Conservation (phyloP, 2,888 invertebrate species). For the Cephus spinipes region DNA sequence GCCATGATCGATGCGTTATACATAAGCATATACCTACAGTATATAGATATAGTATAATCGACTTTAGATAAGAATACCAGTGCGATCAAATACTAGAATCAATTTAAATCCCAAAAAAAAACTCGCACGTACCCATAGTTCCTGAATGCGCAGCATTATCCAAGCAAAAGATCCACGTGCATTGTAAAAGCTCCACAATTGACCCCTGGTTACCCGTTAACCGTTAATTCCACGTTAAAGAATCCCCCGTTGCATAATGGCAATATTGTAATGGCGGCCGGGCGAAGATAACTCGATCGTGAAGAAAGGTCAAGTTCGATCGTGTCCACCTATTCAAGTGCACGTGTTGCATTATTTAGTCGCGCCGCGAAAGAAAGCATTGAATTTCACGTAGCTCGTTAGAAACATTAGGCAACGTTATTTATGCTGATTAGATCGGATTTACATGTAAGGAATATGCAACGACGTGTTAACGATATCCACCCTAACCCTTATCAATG, state of each 20-base stretch:
- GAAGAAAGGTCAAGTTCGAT: slow-evolving; percentile 18
- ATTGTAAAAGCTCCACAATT: background rate
- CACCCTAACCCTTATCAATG: background rate
- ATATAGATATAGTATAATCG: too few relatives aligned
- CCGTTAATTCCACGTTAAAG: background rate
- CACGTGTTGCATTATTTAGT: slow-evolving; percentile 17
- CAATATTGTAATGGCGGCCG: background rate
- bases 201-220: background rate
- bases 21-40: too few relatives aligned
- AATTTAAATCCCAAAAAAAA: background rate
- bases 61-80: too few relatives aligned
- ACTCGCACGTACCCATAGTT: background rate
- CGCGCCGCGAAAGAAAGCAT: background rate
- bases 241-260: background rate
- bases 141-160: background rate
- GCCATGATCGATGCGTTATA: too few relatives aligned
- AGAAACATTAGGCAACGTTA: slow-evolving; percentile 22
- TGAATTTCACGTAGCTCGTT: slow-evolving; percentile 31
- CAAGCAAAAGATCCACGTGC: background rate
- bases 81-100: too few relatives aligned
- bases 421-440: slow-evolving; percentile 35
- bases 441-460: slow-evolving; percentile 26
- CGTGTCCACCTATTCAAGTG: slow-evolving; percentile 15
- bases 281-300: slow-evolving; percentile 2
- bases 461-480: slow-evolving; percentile 24